Base-by-base conservation (phyloP, 92 coral and sea anemone species). In the Heliopora coerulea region DNA sequence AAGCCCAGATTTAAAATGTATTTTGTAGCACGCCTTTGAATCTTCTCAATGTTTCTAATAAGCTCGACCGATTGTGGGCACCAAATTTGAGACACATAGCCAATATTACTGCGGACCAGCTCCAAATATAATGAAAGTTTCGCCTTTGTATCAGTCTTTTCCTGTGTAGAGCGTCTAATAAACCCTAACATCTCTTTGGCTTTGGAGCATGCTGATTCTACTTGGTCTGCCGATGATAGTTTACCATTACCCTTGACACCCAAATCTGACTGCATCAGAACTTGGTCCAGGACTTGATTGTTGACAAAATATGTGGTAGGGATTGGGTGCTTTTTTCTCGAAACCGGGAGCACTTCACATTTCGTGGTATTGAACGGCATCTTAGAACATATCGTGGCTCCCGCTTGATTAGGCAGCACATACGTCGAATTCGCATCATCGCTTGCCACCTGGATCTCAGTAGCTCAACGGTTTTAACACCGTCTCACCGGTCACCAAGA, bases 21-120 rank as follows among this genome's bases (percentile, higher is more conserved):
- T 56, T 75, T 82, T 62, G 86, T 82, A 17, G 86, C 86, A 9
- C 77, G 75, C 30, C 82, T 60, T 54, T 82, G 82, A 19, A 75
- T 44, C 65, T 59, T 74, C 57, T 75, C 82, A 39, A 82, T 76
- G 40, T 19, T 37, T 24, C 56, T 34, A 35, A 82, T 65, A 54
- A 33, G 82, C 34, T 34, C 37, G 37, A 83, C 83, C 65, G 73
- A 34, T 39, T 82, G n/a, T n/a, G n/a, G n/a, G n/a, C n/a, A n/a
- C n/a, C n/a, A n/a, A n/a, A n/a, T n/a, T n/a, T n/a, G n/a, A 77
- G 6, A 82, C 82, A 21, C 41, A 33, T n/a, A n/a, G n/a, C n/a
- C n/a, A n/a, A n/a, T n/a, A n/a, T n/a, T n/a, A n/a, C n/a, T n/a
- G n/a, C 77, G 34, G 40, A 35, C 60, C 35, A 33, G 6, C 65